phyloP scores from a whole-genome alignment of 2,113 vertebrate genomes.

The Genyomyrus donnyi region DNA sequence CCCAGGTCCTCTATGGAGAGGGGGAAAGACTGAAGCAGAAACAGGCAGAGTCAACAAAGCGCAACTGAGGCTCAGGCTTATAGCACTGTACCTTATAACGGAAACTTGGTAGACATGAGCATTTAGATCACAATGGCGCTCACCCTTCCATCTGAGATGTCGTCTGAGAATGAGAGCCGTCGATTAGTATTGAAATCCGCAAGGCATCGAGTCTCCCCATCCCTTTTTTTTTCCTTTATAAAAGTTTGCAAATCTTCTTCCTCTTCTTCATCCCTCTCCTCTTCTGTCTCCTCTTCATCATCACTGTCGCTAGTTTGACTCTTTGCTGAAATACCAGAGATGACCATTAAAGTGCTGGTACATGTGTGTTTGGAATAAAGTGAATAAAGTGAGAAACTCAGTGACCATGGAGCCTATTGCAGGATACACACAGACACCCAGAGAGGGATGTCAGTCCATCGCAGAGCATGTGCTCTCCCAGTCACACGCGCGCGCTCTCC shows the following conservation, averaged over 20 bases:
- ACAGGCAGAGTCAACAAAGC: not conserved
- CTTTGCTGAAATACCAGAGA: constrained; percentile 37
- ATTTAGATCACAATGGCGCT: constrained; percentile 15
- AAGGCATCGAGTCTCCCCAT: constrained; percentile 40
- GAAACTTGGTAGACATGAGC: not conserved
- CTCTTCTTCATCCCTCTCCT: constrained; percentile 37
- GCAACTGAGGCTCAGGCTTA: not conserved
- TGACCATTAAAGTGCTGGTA: not conserved
- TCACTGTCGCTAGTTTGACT: constrained; percentile 58
- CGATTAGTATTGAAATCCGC: constrained; percentile 61
- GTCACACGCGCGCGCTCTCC: no score
- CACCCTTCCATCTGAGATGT: constrained; percentile 48
- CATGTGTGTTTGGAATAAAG: not conserved
- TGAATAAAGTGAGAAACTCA: not conserved
- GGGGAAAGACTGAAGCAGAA: constrained; percentile 45
- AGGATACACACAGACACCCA: not conserved
- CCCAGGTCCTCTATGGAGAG: constrained; percentile 64
- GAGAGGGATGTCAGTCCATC: not conserved
- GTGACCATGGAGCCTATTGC: not conserved
- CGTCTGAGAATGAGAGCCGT: constrained; percentile 49
- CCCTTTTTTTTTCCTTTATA: constrained; percentile 41
- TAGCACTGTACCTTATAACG: not conserved
- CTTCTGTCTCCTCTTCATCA: constrained; percentile 26
- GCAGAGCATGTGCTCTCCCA: no score
- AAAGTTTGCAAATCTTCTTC: constrained; percentile 33